phyloP scores from a whole-genome alignment of 2,113 vertebrate species.

The Nannospalax galili region DNA sequence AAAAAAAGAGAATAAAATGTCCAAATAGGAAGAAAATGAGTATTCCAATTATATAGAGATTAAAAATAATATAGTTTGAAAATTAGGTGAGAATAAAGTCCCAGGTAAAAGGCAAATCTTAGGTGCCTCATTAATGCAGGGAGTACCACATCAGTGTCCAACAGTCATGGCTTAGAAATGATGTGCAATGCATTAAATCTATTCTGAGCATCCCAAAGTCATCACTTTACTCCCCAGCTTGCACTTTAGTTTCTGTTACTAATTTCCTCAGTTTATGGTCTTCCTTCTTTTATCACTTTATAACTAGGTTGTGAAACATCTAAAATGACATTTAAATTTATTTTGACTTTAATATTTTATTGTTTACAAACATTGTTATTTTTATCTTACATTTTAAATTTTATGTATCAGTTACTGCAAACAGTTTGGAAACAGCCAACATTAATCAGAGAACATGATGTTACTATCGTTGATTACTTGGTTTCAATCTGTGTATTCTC shows the following conservation, averaged over 20 bases:
- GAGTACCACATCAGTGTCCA: too few species aligned
- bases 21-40: background rate
- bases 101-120: background rate
- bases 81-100: background rate
- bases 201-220: background rate
- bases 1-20: background rate
- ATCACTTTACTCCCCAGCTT: background rate
- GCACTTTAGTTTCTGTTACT: background rate
- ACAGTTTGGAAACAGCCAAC: slow-evolving; percentile 3
- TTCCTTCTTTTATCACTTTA: background rate
- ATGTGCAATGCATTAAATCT: background rate
- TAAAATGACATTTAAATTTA: background rate
- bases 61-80: background rate
- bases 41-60: background rate
- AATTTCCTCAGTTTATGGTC: too few species aligned
- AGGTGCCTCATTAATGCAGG: background rate
- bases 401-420: background rate
- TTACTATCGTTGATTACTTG: slow-evolving; percentile 5
- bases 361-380: background rate
- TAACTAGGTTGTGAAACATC: background rate
- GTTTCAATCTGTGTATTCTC: background rate
- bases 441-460: background rate
- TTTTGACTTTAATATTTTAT: background rate
- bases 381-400: background rate
- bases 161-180: background rate